These are phyloP conservation scores for Cyclina sinensis DNA, from an alignment of 1,140 invertebrate genomes.

Conservation along the genomic window DNA sequence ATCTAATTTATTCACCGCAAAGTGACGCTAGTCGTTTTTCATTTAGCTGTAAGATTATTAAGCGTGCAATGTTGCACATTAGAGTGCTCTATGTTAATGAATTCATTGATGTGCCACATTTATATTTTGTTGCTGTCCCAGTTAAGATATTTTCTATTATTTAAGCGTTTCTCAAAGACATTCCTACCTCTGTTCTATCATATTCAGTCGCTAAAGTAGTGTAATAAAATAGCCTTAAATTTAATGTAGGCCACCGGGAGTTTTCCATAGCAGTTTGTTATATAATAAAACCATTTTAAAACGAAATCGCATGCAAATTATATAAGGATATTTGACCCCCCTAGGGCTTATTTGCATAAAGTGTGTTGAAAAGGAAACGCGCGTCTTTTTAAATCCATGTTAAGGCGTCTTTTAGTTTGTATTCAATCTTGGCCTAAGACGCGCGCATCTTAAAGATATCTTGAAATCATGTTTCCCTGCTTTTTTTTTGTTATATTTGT, in stretches of 20 bases:
- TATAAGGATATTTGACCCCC: slow-evolving; percentile 62
- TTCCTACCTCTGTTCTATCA: neutral
- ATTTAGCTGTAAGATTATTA: slow-evolving; percentile 17
- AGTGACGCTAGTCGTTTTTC: neutral
- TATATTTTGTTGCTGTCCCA: slow-evolving; percentile 20
- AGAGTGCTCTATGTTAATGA: neutral
- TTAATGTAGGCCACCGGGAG: slow-evolving; percentile 33
- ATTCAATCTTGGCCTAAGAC: neutral
- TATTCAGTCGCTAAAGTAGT: slow-evolving; percentile 25
- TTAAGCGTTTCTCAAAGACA: slow-evolving; percentile 34
- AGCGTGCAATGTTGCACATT: slow-evolving; percentile 50
- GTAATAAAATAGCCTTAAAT: slow-evolving; percentile 59
- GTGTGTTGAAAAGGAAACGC: slow-evolving; percentile 10
- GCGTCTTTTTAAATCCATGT: slow-evolving; percentile 5
- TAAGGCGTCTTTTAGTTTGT: neutral
- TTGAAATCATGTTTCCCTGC: neutral
- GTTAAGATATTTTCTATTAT: slow-evolving; percentile 41
- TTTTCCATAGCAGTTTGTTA: slow-evolving; percentile 39
- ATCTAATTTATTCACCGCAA: slow-evolving; percentile 13
- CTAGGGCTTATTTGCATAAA: slow-evolving; percentile 53
- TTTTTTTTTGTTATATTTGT: too few relatives aligned
- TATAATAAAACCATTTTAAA: slow-evolving; percentile 62
- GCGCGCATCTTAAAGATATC: neutral
- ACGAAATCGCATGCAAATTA: slow-evolving; percentile 65
- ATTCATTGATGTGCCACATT: slow-evolving; percentile 8